Evolutionary conservation across 2,888 invertebrate genomes (phyloP), one percentile per base, ranked within the genome.

Genomic region (Agrypnus murinus): DNA sequence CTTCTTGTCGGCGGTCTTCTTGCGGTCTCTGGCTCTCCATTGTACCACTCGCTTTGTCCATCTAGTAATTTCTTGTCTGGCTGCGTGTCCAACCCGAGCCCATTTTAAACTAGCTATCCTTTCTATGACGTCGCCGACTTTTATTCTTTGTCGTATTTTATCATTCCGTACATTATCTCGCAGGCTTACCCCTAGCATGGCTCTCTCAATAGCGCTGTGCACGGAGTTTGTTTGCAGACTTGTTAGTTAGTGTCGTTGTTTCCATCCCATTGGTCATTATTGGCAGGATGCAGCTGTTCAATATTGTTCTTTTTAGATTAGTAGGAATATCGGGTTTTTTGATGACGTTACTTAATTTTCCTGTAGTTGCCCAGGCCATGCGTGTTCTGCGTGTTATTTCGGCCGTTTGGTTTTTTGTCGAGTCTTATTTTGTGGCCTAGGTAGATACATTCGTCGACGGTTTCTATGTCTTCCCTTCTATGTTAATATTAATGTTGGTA

Each of bases 381-480:
- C 3, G 9, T 0, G 12, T 50, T 12, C 14, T 31, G 5, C 32
- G 10, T n/a, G 1, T 53, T 19, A 53, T 32, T 53, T 53, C 53
- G 4, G 31, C 12, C 8, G 10, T 14, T 53, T 53, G 53, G n/a
- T 53, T 53, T 2, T 34, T 53, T 53, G 14, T 6, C 32, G n/a
- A 4, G 31, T 53, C 12, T 53, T 19, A 25, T 31, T 32, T 19
- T 8, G 6, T 31, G 12, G 14, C 31, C 25, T 12, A 53, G 34
- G 12, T 12, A 53, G 17, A 53, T n/a, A 15, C 31, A 4, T 7
- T 53, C 32, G 3, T 3, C 12, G n/a, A 53, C 9, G 31, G 31
- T 53, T 31, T 53, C 7, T n/a, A 19, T 53, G n/a, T 1, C 6
- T 10, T 46, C 4, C 15, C 15, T 15, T 46, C 17, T n/a, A n/a